Conservation (phyloP, 2,797 vertebrate genomes). For the Halcyon badia region DNA sequence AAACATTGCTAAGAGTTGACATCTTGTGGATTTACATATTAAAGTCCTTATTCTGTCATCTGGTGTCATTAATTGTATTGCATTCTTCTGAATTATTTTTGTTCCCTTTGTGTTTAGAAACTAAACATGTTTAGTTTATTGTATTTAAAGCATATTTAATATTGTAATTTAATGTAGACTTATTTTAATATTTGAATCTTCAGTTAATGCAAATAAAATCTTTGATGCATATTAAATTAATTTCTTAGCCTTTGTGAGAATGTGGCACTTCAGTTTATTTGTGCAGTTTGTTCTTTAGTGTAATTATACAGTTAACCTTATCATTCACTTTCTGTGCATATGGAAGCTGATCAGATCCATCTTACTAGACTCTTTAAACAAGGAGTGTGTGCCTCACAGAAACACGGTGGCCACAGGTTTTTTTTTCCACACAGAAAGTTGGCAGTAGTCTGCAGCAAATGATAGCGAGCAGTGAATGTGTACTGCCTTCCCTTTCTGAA, state of each 20-base stretch:
- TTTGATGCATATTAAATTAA: slow-evolving; percentile 55
- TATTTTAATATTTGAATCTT: slow-evolving; percentile 76
- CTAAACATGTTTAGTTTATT: slow-evolving; percentile 61
- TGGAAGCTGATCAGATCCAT: background rate
- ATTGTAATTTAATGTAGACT: slow-evolving; percentile 82
- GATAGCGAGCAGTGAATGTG: background rate
- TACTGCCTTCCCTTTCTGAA: background rate
- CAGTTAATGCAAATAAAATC: slow-evolving; percentile 74
- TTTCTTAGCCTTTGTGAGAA: background rate
- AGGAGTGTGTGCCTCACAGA: background rate
- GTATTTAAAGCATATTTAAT: slow-evolving; percentile 78
- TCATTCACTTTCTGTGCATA: background rate
- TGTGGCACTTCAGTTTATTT: background rate
- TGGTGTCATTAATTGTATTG: slow-evolving; percentile 65
- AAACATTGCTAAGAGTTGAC: slow-evolving; percentile 52
- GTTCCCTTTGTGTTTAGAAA: slow-evolving; percentile 66
- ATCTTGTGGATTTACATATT: slow-evolving; percentile 54
- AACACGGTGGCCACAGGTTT: background rate
- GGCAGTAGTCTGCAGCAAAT: background rate
- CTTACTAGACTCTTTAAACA: background rate
- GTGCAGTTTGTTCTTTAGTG: background rate
- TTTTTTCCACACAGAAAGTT: background rate
- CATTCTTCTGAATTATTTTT: slow-evolving; percentile 65
- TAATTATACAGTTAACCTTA: background rate
- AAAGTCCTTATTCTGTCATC: slow-evolving; percentile 60